These are phyloP conservation scores for Agrotis exclamationis DNA, from an alignment of 2,888 invertebrate species.

Conservation along the genomic window DNA sequence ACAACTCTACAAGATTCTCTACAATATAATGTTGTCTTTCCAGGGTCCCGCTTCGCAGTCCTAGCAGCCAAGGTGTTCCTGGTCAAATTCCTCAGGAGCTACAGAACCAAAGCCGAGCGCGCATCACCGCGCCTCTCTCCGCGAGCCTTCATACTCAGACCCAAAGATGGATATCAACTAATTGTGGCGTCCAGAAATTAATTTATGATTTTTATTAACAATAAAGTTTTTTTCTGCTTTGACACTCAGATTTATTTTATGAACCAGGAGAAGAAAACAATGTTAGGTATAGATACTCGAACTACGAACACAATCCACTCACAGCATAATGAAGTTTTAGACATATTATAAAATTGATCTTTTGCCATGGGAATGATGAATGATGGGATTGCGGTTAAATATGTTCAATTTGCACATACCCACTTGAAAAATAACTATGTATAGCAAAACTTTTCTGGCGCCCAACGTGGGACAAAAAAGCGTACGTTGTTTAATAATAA, in stretches of 20 bases:
- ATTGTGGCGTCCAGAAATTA: slow-evolving; percentile 68
- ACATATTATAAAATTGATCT: too few relatives aligned
- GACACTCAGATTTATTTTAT: too few relatives aligned
- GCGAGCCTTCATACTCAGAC: slow-evolving; percentile 76
- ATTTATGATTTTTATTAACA: background rate
- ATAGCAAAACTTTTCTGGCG: background rate
- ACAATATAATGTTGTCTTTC: background rate
- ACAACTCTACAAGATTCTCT: background rate
- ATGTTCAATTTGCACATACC: too few relatives aligned
- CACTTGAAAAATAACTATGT: too few relatives aligned
- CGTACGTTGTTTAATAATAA: too few relatives aligned
- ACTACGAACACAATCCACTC: too few relatives aligned
- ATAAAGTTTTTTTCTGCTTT: too few relatives aligned
- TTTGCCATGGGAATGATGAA: too few relatives aligned
- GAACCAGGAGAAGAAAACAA: too few relatives aligned
- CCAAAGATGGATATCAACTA: slow-evolving; percentile 76
- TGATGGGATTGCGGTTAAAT: too few relatives aligned
- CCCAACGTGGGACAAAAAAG: slow-evolving; percentile 10
- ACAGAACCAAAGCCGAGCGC: slow-evolving; percentile 64
- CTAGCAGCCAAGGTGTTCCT: slow-evolving; percentile 81
- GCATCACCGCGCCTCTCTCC: slow-evolving; percentile 69
- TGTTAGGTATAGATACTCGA: too few relatives aligned
- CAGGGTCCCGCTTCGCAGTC: slow-evolving; percentile 82
- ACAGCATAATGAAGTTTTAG: too few relatives aligned
- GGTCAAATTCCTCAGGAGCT: slow-evolving; percentile 72